Percentiles rank a stretch among this genome's conserved stretches.
Evolutionary conservation across 1,140 invertebrate genomes (phyloP).

Genomic region (Drosophila auraria): DNA sequence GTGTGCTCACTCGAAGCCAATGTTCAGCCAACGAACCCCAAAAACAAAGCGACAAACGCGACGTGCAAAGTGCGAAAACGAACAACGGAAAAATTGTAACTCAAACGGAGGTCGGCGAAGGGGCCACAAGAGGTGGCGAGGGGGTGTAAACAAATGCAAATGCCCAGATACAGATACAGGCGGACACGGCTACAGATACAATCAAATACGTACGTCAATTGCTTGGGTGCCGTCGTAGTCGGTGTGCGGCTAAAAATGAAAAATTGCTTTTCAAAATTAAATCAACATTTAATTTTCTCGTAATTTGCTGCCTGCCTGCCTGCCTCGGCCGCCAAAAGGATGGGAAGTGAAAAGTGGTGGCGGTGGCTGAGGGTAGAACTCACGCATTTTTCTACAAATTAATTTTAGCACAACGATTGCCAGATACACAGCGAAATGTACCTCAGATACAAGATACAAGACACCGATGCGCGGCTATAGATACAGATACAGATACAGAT

Average conservation of each 20-base stretch:
- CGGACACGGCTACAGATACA: conserved; percentile 47
- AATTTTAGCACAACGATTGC: conserved; percentile 80
- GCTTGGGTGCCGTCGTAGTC: conserved; percentile 53
- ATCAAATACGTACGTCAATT: conserved; percentile 71
- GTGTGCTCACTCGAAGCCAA: conserved; percentile 1
- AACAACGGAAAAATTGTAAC: conserved; percentile 73
- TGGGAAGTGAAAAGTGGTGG: conserved; percentile 15
- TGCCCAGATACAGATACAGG: conserved; percentile 60
- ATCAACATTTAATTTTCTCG: conserved; percentile 83
- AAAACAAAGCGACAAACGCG: conserved; percentile 36
- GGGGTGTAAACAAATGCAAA: conserved; percentile 62
- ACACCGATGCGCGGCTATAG: conserved; percentile 45
- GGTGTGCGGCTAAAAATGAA: conserved; percentile 75
- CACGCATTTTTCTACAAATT: conserved; percentile 82
- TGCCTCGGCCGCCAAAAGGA: conserved; percentile 26
- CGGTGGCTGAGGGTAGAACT: conserved; percentile 31
- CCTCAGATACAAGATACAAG: conserved; percentile 68
- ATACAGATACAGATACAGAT: conserved; percentile 60
- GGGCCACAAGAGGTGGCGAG: not conserved
- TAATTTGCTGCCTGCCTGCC: conserved; percentile 74
- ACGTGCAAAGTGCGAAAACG: conserved; percentile 78
- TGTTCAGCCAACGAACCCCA: conserved; percentile 60
- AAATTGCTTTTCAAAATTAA: conserved; percentile 84
- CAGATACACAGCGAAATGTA: conserved; percentile 77
- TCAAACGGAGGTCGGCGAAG: conserved; percentile 42